Base-by-base conservation (phyloP, 1,140 invertebrate species). In the Dendrolimus punctatus region DNA sequence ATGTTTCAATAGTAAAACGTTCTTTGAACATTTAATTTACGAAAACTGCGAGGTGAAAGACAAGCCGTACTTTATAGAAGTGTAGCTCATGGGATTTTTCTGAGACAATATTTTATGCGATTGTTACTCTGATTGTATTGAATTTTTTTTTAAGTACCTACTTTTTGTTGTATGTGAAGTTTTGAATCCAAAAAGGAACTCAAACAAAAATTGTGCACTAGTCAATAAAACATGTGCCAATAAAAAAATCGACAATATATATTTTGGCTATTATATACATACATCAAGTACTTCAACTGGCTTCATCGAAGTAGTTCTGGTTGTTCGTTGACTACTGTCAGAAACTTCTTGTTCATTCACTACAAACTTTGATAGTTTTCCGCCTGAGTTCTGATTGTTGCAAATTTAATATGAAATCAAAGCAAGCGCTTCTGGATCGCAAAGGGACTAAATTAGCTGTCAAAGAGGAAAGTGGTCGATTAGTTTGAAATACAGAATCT, bases 361-460 rank as follows among this genome's bases (percentile, higher is more conserved):
- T 51, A 53, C 43, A 50, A 23, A 10, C 64, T 71, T 63, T 58
- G 63, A 71, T 71, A 76, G 68, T 73, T 73, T 74, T 71, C 68
- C 74, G 64, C 66, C 74, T 72, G 67, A 69, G 68, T 80, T 76
- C 53, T 59, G 59, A 74, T 73, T 72, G 68, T 71, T 74, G 66
- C 73, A 74, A 78, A 74, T 74, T 74, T 61, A 71, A 65, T 64
- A 62, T 52, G 47, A 47, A 66, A 51, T 67, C 66, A 73, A 71
- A 73, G 64, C 64, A 60, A 65, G 57, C 64, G 61, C 52, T 57
- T 65, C 62, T 53, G 23, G 61, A 68, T 74, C 62, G 59, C 68
- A 66, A 71, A 76, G 69, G 66, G 68, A 68, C 66, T 71, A 68
- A 71, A 74, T 76, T 78, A 68, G 62, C 70, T 66, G 58, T 62